Evolutionary conservation across 2,888 invertebrate genomes (phyloP).

Genomic region (Luperina nickerlii): DNA sequence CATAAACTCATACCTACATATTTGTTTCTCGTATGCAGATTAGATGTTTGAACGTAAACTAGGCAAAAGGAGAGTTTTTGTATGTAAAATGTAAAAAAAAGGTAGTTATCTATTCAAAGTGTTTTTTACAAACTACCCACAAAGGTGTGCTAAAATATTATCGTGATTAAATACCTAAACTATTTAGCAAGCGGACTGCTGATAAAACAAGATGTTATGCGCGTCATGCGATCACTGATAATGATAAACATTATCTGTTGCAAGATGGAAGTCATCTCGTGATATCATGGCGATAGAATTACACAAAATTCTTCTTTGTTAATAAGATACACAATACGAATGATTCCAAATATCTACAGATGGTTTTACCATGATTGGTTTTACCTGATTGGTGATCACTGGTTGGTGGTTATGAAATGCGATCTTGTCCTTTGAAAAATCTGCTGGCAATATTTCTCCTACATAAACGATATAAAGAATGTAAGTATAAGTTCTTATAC

Average conservation of each 20-base stretch:
- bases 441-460: neutral
- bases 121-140: neutral
- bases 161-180: neutral
- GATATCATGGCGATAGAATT: conserved; percentile 17
- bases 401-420: too few species aligned
- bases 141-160: neutral
- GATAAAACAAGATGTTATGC: conserved; percentile 30
- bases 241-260: conserved; percentile 33
- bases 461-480: neutral
- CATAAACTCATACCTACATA: too few species aligned
- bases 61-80: too few species aligned
- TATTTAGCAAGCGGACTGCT: conserved; percentile 15
- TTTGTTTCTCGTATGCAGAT: too few species aligned
- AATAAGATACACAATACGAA: conserved; percentile 11
- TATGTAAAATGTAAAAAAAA: too few species aligned
- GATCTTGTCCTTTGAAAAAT: neutral
- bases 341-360: neutral
- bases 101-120: neutral
- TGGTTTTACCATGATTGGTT: too few species aligned
- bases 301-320: conserved; percentile 1
- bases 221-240: conserved; percentile 9
- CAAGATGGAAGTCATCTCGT: conserved; percentile 37
- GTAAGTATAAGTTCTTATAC: too few species aligned
- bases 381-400: too few species aligned
- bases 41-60: too few species aligned